phyloP scores from a whole-genome alignment of 2,113 vertebrate species.

The Otis tarda region DNA sequence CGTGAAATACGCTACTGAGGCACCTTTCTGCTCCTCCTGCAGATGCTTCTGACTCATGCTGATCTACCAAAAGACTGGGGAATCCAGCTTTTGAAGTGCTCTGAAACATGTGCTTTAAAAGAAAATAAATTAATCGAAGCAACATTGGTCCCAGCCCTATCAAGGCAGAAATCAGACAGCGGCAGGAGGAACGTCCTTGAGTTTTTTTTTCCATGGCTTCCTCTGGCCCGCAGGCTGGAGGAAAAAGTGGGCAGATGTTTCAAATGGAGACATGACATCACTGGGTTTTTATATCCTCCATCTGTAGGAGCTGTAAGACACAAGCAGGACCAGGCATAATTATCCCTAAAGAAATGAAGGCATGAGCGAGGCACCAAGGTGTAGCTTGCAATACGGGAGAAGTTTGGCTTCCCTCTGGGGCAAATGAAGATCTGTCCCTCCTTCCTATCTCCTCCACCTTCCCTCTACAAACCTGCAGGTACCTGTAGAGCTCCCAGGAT shows the following conservation, averaged over 20 bases:
- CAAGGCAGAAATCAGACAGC: neutral
- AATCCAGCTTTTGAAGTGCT: conserved; percentile 7
- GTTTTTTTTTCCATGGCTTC: neutral
- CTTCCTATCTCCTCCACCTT: neutral
- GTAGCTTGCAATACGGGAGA: neutral
- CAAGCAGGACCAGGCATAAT: neutral
- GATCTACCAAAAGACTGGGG: neutral
- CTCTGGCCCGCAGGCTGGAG: neutral
- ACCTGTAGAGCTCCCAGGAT: neutral
- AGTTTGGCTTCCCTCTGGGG: neutral
- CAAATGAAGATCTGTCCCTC: neutral
- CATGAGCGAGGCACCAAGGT: neutral
- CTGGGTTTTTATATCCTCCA: neutral
- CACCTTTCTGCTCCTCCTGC: conserved; percentile 18
- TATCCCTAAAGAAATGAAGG: conserved; percentile 13
- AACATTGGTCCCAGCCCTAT: neutral
- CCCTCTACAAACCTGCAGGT: neutral
- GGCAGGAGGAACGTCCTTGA: conserved; percentile 7
- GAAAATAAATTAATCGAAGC: conserved; percentile 35
- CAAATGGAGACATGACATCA: conserved; percentile 9
- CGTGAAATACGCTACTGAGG: neutral
- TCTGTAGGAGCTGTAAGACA: neutral
- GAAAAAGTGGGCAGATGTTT: conserved; percentile 33
- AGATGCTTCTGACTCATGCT: conserved; percentile 36
- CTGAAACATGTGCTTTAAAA: neutral